Evolutionary conservation across 2,797 vertebrate genomes (phyloP).

Genomic region (Poecilia gillii): DNA sequence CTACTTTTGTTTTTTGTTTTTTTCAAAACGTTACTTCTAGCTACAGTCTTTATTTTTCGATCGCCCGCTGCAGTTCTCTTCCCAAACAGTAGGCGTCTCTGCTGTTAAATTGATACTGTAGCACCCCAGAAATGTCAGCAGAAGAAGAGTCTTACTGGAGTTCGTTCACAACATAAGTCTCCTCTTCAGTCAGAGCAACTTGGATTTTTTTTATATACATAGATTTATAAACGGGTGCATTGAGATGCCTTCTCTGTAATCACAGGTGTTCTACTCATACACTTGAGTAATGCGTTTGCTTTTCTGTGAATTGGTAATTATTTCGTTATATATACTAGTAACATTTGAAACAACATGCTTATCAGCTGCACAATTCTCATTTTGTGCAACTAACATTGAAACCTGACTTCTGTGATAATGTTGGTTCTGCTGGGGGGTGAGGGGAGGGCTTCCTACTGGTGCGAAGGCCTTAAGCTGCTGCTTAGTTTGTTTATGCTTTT

Average conservation of each 20-base stretch:
- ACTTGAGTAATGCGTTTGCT: background rate
- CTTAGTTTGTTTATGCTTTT: background rate
- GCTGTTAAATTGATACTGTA: background rate
- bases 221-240: background rate
- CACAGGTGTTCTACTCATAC: background rate
- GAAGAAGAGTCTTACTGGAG: background rate
- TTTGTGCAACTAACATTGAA: background rate
- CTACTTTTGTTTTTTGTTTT: background rate
- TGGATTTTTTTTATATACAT: background rate
- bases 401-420: background rate
- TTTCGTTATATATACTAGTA: background rate
- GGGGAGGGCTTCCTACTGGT: background rate
- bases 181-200: background rate
- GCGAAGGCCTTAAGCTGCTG: background rate
- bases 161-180: background rate
- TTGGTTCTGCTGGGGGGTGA: background rate
- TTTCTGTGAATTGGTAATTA: background rate
- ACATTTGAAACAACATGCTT: background rate
- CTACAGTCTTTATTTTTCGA: background rate
- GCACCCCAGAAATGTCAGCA: background rate
- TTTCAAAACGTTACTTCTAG: background rate
- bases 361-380: background rate
- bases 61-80: background rate
- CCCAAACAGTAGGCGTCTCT: background rate
- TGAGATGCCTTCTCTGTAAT: background rate